Base-by-base conservation (phyloP, 1,140 invertebrate species). In the Aphelenchoides fujianensis region DNA sequence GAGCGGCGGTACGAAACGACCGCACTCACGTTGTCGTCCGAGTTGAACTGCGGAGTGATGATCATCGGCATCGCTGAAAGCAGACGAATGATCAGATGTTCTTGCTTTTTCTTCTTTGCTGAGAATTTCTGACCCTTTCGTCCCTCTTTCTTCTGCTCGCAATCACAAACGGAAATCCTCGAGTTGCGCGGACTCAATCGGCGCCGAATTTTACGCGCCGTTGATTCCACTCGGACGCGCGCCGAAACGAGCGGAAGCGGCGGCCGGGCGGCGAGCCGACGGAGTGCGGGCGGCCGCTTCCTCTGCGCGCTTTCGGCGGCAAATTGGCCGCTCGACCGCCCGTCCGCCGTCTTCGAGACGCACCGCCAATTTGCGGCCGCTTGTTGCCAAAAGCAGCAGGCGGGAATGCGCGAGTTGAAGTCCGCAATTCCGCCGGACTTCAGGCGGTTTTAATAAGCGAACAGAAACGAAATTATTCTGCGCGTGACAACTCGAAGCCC, bases 1-100 rank as follows among this genome's bases (percentile, higher is more conserved):
- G 16, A 16, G 1, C 32, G 63, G 34, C 63, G 63, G 32, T 41
- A 66, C 0, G 63, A 66, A 37, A 79, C 70, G 52, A 81, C 77
- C n/a, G 75, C 75, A 52, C 48, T 55, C 3, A 79, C 75, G 19
- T 64, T 61, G 72, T 76, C 41, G 31, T 79, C 76, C 34, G 68
- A 62, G 53, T 76, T 76, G 37, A 72, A 76, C 41, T 79, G 77
- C 28, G 75, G 55, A 28, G 54, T 63, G 31, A 76, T 68, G n/a
- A 52, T 30, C 7, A 75, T 35, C 23, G 68, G 61, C 28, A 36
- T 19, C 12, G 23, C 67, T 69, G 32, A 69, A 69, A 27, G 64
- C 31, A 12, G 57, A 61, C 41, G 12, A 48, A 48, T 23, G 23
- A 48, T 12, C 23, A 48, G 23, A 48, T 48, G 41, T 48, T 48